Evolutionary conservation across 2,888 invertebrate genomes (phyloP), one percentile per base, ranked within the genome.

Genomic region (Brachylomia viminalis): DNA sequence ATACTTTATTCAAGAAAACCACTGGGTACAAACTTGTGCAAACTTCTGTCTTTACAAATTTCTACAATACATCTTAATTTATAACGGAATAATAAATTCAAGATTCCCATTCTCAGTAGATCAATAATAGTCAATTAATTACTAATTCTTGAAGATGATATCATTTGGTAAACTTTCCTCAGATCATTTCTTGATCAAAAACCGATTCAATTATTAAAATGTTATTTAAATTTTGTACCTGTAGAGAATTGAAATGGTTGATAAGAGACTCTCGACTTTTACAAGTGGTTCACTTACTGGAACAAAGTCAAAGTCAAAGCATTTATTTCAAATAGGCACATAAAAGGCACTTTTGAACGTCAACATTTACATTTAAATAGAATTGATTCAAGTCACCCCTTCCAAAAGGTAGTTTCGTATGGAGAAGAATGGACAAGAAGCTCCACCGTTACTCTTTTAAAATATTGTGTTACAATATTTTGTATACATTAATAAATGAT

Each of bases 181-280:
- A 15, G 15, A 58, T 1, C 17, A 72, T 62, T 73, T 45, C 30
- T 30, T 27, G 33, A 67, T 52, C 20, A 27, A 59, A 70, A 70
- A 20, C 17, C 30, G 45, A 62, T 49, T 45, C 23, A 70, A 38
- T 45, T 62, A 62, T 23, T 45, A 30, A 61, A 74, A 67, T 38
- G 2, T 52, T 65, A 52, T 54, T 66, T 73, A 11, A 49, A 23
- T 58, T 49, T 17, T 33, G 47, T 47, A 69, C 42, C 20, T 54
- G 6, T 62, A 56, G 2, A 67, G 5, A 62, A 74, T n/a, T 66
- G 7, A 78, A 66, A 45, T 69, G 61, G 27, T 66, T 49, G 47
- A n/a, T 33, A 11, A 33, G 23, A 23, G 8, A 13, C 30, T 62
- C 54, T n/a, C n/a, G n/a, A 45, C 8, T 74, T 58, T 45, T 30